Percentiles rank a stretch among this genome's conserved stretches.
Conservation (phyloP, 2,113 vertebrate species). For the Ctenodactylus gundi region DNA sequence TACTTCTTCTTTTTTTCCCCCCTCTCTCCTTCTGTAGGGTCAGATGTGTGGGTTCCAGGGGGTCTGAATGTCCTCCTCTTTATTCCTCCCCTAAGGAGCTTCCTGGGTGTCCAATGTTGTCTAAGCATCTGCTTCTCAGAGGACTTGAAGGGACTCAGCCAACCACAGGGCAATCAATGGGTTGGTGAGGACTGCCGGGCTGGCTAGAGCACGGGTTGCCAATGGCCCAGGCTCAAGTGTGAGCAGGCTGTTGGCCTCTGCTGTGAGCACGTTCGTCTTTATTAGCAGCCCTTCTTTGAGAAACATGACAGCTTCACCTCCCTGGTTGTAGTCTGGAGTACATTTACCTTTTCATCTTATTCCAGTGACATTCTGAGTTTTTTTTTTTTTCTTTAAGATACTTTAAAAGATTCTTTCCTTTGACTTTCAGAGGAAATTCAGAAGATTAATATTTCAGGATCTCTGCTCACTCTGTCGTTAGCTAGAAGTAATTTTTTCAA, state of each 20-base stretch:
- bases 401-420: background rate
- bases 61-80: background rate
- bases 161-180: rapidly evolving
- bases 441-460: conserved; percentile 41
- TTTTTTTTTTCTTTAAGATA: background rate
- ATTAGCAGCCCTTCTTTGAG: background rate
- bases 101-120: background rate
- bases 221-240: background rate
- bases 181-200: too few relatives aligned
- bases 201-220: background rate
- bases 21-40: background rate
- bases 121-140: background rate
- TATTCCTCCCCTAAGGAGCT: background rate
- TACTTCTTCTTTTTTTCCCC: too few relatives aligned
- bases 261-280: background rate
- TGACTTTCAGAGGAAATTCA: background rate
- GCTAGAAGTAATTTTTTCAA: background rate
- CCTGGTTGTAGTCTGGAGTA: background rate
- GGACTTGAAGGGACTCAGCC: background rate
- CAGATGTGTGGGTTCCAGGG: background rate
- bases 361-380: background rate
- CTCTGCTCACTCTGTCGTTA: background rate
- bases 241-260: too few relatives aligned
- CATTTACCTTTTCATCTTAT: background rate
- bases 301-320: background rate